Conservation (phyloP, 1,140 invertebrate genomes). For the Choristoneura fumiferana region DNA sequence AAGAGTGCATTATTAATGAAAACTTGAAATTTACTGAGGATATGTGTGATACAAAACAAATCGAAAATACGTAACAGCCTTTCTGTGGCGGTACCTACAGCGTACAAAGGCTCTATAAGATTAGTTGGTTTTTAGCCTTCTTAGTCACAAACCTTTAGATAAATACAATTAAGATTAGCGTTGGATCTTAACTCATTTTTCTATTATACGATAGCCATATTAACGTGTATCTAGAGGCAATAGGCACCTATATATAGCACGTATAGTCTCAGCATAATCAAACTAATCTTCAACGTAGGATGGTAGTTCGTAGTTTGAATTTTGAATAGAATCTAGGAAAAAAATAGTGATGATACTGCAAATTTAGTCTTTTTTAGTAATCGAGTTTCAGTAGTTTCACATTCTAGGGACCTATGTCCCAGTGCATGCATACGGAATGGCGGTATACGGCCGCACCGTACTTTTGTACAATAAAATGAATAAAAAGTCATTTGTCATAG, state of each 20-base stretch:
- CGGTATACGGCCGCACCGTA: constrained; percentile 22
- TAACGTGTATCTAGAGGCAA: background rate
- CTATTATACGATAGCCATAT: background rate
- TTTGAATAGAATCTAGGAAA: constrained; percentile 57
- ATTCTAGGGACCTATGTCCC: constrained; percentile 25
- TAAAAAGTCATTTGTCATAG: constrained; percentile 41
- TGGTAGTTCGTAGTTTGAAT: constrained; percentile 60
- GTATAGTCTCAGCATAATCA: constrained; percentile 25
- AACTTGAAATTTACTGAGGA: no score
- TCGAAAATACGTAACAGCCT: no score
- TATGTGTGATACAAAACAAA: no score
- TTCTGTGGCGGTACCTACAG: no score
- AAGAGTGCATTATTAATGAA: no score
- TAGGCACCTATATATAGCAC: constrained; percentile 10
- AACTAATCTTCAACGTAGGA: constrained; percentile 50
- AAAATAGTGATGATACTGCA: constrained; percentile 44
- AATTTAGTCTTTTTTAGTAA: constrained; percentile 13
- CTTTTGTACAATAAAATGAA: constrained; percentile 41
- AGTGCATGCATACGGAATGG: constrained; percentile 35
- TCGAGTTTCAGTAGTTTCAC: background rate
- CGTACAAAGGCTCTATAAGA: no score
- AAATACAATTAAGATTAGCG: no score
- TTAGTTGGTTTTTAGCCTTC: no score
- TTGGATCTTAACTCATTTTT: constrained; percentile 1
- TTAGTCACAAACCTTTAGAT: no score